Percentiles rank a stretch among this genome's conserved stretches.
These are phyloP conservation scores for Drosophila setosimentum DNA, from an alignment of 2,888 invertebrate species.

Conservation along the genomic window DNA sequence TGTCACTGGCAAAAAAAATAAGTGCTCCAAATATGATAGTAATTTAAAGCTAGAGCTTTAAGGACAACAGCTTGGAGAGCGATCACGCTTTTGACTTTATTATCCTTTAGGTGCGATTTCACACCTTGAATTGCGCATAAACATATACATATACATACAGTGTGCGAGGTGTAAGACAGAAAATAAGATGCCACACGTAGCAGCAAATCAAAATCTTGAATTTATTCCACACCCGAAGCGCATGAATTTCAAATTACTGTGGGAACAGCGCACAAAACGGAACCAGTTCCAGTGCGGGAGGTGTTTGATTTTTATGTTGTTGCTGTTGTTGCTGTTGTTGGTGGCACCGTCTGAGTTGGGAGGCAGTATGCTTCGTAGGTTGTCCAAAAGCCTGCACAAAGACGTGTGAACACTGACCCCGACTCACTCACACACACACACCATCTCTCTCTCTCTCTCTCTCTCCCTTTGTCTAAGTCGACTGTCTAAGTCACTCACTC, in stretches of 20 bases:
- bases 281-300: slow-evolving; percentile 17
- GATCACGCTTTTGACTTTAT: slow-evolving; percentile 71
- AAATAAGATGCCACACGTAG: slow-evolving; percentile 71
- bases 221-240: slow-evolving; percentile 83
- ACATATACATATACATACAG: slow-evolving; percentile 6
- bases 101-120: slow-evolving; percentile 78
- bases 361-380: slow-evolving; percentile 28
- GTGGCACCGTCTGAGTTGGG: not conserved
- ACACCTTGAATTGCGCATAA: slow-evolving; percentile 71
- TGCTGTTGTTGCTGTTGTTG: not conserved
- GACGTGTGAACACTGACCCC: slow-evolving; percentile 64
- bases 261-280: slow-evolving; percentile 60
- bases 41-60: slow-evolving; percentile 23
- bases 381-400: slow-evolving; percentile 57
- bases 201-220: slow-evolving; percentile 80
- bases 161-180: slow-evolving; percentile 3
- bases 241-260: slow-evolving; percentile 83
- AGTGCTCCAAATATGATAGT: not conserved
- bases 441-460: slow-evolving; percentile 2
- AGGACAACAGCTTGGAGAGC: slow-evolving; percentile 23
- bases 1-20: not conserved
- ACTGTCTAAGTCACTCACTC: slow-evolving; percentile 4
- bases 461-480: not conserved
- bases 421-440: slow-evolving; percentile 16
- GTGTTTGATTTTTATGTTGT: not conserved